Conservation (phyloP, 2,797 vertebrate species). For the Tenualosa ilisha region DNA sequence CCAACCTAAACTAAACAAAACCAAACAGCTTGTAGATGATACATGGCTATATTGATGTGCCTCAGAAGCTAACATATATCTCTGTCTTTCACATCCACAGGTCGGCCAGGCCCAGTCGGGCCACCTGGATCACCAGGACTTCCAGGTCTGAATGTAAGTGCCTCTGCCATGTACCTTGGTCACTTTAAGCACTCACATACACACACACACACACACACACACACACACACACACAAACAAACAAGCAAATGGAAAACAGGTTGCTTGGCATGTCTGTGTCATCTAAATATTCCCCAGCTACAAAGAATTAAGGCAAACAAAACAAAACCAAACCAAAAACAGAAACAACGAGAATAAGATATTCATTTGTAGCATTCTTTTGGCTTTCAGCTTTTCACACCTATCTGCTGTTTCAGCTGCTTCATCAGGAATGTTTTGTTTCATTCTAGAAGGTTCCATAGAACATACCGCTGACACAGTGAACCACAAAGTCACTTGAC, state of each 20-base stretch:
- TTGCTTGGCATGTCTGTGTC: not conserved
- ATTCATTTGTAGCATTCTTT: not conserved
- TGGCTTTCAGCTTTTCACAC: not conserved
- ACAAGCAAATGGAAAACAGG: not conserved
- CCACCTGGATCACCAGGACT: conserved; percentile 72
- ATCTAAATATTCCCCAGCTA: not conserved
- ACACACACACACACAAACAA: not conserved
- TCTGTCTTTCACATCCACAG: conserved; percentile 37
- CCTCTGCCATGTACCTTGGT: not conserved
- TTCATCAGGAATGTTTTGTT: not conserved
- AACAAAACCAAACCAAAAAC: not conserved
- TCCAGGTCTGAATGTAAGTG: conserved; percentile 53
- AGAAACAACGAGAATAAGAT: too few species aligned
- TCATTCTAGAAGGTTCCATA: not conserved
- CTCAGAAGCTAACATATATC: not conserved
- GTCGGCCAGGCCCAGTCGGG: conserved; percentile 76
- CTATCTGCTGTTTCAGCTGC: not conserved
- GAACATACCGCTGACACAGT: not conserved
- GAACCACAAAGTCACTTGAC: not conserved
- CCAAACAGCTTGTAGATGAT: too few species aligned
- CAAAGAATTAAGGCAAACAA: not conserved
- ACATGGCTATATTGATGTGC: not conserved
- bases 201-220: not conserved
- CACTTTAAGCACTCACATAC: too few species aligned
- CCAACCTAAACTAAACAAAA: too few species aligned